Percentiles rank a stretch among this genome's conserved stretches.
Conservation (phyloP, 2,888 invertebrate species). For the Ophonus ardosiacus region DNA sequence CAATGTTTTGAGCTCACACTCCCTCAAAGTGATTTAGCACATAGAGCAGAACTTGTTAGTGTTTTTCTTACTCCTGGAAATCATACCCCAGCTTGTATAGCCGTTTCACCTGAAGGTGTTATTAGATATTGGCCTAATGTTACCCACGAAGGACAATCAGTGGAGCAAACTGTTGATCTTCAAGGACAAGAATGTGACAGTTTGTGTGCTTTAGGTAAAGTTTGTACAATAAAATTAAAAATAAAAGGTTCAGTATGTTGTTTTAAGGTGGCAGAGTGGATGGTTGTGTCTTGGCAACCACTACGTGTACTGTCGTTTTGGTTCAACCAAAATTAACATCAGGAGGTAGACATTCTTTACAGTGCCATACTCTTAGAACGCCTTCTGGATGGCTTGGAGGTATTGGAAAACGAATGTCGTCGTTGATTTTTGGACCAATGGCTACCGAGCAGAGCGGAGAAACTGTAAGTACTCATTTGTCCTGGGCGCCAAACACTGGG, state of each 20-base stretch:
- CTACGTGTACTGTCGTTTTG: slow-evolving; percentile 91
- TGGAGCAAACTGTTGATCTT: slow-evolving; percentile 90
- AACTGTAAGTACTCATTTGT: slow-evolving; percentile 76
- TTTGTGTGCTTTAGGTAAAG: slow-evolving; percentile 78
- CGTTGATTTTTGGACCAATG: slow-evolving; percentile 88
- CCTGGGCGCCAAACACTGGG: too few relatives aligned
- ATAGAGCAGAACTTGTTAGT: slow-evolving; percentile 90
- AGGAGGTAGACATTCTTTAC: slow-evolving; percentile 83
- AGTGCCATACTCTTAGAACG: slow-evolving; percentile 83
- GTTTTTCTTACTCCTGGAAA: slow-evolving; percentile 81
- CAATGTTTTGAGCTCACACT: slow-evolving; percentile 91
- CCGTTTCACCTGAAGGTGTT: slow-evolving; percentile 94
- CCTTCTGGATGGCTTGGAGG: slow-evolving; percentile 93
- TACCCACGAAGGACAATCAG: slow-evolving; percentile 90
- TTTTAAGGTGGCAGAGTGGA: slow-evolving; percentile 69
- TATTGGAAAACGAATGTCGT: slow-evolving; percentile 88
- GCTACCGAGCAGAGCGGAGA: slow-evolving; percentile 80
- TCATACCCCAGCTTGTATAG: slow-evolving; percentile 88
- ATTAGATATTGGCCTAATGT: slow-evolving; percentile 95
- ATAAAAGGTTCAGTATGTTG: neutral
- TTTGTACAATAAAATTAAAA: neutral
- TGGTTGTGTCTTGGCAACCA: slow-evolving; percentile 92
- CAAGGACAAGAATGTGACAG: slow-evolving; percentile 91
- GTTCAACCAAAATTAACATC: slow-evolving; percentile 80
- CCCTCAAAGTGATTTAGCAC: slow-evolving; percentile 94